Conservation (phyloP, 2,888 invertebrate species). For the Chydorus sphaericus region DNA sequence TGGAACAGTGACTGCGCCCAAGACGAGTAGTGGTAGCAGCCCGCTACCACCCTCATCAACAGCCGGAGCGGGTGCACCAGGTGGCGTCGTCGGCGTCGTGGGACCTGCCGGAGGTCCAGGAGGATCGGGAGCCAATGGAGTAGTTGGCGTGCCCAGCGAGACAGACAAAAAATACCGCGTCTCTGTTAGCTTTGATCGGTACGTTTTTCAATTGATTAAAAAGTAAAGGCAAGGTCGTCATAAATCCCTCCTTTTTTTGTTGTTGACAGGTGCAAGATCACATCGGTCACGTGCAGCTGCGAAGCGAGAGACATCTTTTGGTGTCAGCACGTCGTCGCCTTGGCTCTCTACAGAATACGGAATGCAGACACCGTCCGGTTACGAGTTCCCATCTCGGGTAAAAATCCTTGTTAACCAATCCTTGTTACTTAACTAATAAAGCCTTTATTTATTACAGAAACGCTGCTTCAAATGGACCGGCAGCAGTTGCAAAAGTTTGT, state of each 20-base stretch:
- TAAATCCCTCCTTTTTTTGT: constrained; percentile 17
- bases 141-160: constrained; percentile 29
- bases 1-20: constrained; percentile 50
- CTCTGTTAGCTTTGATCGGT: constrained; percentile 76
- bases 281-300: constrained; percentile 76
- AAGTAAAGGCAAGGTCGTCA: background rate
- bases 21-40: constrained; percentile 27
- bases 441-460: constrained; percentile 41
- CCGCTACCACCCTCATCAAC: constrained; percentile 30
- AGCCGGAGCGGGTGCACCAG: constrained; percentile 24
- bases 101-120: constrained; percentile 23
- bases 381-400: constrained; percentile 76
- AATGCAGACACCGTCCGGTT: constrained; percentile 64
- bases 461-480: constrained; percentile 68
- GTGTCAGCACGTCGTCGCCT: constrained; percentile 79
- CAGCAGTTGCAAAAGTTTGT: constrained; percentile 79
- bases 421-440: background rate
- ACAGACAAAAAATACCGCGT: constrained; percentile 61
- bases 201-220: constrained; percentile 20
- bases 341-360: constrained; percentile 67
- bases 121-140: constrained; percentile 20
- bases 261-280: constrained; percentile 83
- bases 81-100: constrained; percentile 29
- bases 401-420: constrained; percentile 21
- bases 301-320: constrained; percentile 77